Percentiles rank a stretch among this genome's conserved stretches.
These are phyloP conservation scores for Ditylenchus weischeri DNA, from an alignment of 2,888 invertebrate species.

Conservation along the genomic window DNA sequence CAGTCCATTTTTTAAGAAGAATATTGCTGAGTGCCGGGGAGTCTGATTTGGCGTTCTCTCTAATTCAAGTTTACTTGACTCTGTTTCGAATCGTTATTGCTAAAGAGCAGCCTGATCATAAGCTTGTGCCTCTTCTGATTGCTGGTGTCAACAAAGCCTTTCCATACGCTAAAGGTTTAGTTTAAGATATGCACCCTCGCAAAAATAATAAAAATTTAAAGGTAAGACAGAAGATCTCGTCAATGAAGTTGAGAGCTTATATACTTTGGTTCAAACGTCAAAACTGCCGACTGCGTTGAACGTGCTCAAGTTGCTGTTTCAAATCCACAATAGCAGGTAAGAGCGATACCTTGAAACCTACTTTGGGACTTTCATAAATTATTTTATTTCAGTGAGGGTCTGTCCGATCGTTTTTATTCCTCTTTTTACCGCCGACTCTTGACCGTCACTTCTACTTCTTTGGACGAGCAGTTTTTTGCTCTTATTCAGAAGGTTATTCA, in stretches of 20 bases:
- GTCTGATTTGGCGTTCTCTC: slow-evolving; percentile 73
- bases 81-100: slow-evolving; percentile 81
- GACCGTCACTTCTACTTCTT: slow-evolving; percentile 68
- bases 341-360: background rate
- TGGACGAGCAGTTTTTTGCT: slow-evolving; percentile 76
- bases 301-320: slow-evolving; percentile 68
- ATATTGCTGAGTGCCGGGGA: slow-evolving; percentile 67
- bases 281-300: slow-evolving; percentile 71
- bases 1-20: slow-evolving; percentile 84
- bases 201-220: slow-evolving; percentile 16
- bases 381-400: slow-evolving; percentile 55
- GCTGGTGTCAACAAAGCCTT: slow-evolving; percentile 80
- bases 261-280: slow-evolving; percentile 76
- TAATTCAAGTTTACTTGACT: slow-evolving; percentile 87
- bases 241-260: slow-evolving; percentile 74
- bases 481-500: slow-evolving; percentile 80
- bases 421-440: slow-evolving; percentile 82
- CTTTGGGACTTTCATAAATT: slow-evolving; percentile 1
- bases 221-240: slow-evolving; percentile 61
- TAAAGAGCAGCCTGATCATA: slow-evolving; percentile 74
- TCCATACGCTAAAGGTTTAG: slow-evolving; percentile 71
- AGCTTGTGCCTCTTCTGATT: slow-evolving; percentile 78
- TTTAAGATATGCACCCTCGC: slow-evolving; percentile 9
- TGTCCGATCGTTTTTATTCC: slow-evolving; percentile 69
- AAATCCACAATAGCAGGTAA: slow-evolving; percentile 62